phyloP scores from a whole-genome alignment of 2,113 vertebrate species.

The Epinephelus lanceolatus region DNA sequence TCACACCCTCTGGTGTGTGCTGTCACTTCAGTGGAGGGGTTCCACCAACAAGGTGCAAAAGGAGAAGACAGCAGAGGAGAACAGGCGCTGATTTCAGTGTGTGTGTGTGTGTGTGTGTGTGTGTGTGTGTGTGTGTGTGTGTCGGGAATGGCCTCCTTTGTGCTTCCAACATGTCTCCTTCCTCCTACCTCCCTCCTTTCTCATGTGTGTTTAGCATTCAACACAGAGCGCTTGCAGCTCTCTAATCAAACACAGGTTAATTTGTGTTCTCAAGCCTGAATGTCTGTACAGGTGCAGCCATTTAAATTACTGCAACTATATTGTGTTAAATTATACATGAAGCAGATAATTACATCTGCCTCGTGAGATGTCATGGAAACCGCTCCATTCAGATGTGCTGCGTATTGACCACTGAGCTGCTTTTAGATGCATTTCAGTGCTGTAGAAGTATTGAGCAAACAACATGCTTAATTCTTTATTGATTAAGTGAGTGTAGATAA shows the following conservation, averaged over 20 bases:
- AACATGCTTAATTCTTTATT: constrained; percentile 7
- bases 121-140: constrained; percentile 10
- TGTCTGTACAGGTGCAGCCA: constrained; percentile 43
- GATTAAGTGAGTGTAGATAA: not conserved
- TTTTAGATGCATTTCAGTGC: constrained; percentile 1
- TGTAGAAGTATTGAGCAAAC: constrained; percentile 5
- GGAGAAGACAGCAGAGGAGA: constrained; percentile 69
- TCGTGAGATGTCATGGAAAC: constrained; percentile 48
- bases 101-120: not conserved
- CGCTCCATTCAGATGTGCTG: constrained; percentile 25
- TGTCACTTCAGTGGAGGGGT: constrained; percentile 73
- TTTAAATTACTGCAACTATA: constrained; percentile 36
- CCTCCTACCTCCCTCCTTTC: constrained; percentile 5
- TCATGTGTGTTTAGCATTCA: constrained; percentile 37
- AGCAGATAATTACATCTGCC: constrained; percentile 41
- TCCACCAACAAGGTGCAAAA: constrained; percentile 67
- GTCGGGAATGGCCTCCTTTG: not conserved
- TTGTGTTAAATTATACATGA: constrained; percentile 62
- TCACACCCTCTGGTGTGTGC: constrained; percentile 68
- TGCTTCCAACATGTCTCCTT: constrained; percentile 16
- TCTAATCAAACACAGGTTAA: constrained; percentile 59
- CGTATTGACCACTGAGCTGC: constrained; percentile 15
- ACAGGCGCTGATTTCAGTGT: constrained; percentile 17
- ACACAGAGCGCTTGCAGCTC: not conserved
- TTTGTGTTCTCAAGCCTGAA: constrained; percentile 43